Evolutionary conservation across 2,113 vertebrate species (phyloP).

Genomic region (Microcebus tavaratra): DNA sequence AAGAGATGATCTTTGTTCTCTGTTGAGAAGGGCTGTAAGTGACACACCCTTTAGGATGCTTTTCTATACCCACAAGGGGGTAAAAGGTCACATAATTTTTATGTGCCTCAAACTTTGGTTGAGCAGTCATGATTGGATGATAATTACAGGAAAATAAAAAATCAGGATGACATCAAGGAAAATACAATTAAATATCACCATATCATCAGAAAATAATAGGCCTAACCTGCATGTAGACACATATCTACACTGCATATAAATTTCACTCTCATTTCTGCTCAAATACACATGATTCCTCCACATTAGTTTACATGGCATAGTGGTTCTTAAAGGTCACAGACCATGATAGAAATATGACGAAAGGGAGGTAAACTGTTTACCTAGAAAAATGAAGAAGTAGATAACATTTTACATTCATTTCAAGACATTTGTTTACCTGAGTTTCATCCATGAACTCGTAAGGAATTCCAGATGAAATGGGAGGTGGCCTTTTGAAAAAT

Average conservation of each 20-base stretch:
- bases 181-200: conserved; percentile 47
- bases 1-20: conserved; percentile 69
- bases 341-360: background rate
- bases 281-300: background rate
- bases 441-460: background rate
- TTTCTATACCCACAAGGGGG: conserved; percentile 29
- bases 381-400: background rate
- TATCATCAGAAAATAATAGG: conserved; percentile 38
- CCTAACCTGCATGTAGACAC: background rate
- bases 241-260: background rate
- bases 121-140: conserved; percentile 25
- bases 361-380: background rate
- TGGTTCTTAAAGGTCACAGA: background rate
- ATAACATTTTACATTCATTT: background rate
- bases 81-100: conserved; percentile 56
- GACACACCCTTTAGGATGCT: conserved; percentile 46
- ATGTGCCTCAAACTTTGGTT: conserved; percentile 44
- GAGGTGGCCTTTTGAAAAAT: conserved; percentile 40
- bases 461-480: conserved; percentile 18
- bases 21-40: conserved; percentile 23
- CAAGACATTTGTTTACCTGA: background rate
- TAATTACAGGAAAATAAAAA: conserved; percentile 52
- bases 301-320: background rate
- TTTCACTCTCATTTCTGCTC: conserved; percentile 25
- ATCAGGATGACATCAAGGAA: conserved; percentile 29